Base-by-base conservation (phyloP, 1,140 invertebrate genomes). In the Aleiodes sp. region DNA sequence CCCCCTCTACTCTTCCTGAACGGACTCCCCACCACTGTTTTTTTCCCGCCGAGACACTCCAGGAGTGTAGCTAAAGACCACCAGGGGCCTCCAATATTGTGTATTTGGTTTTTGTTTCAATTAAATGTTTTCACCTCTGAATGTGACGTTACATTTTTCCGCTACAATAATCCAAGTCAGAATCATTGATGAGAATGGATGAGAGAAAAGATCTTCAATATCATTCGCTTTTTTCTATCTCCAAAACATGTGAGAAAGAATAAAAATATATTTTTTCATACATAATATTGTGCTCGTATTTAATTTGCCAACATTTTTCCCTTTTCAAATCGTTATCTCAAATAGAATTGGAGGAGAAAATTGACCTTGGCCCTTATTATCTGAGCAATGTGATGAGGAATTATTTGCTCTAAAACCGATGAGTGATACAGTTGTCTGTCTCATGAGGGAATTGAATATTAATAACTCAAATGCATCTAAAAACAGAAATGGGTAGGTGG, bases 401-500 rank as follows among this genome's bases (percentile, higher is more conserved):
- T 24, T 6, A 24, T 9, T 9, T 3, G 6, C 26, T 19, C 12
- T 6, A 10, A 24, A 52, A 52, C 21, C 26, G 6, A 24, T 24
- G 21, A 24, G 46, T 12, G 46, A 35, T 35, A 35, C 31, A 6
- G 4, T 35, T 10, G 4, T 10, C 31, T 6, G 31, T 35, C n/a
- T 35, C 21, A 16, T 24, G 46, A 24, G 1, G 9, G 16, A 24
- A 52, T 52, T 24, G 26, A 52, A 24, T 52, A 52, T 52, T 52
- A 24, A 52, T 52, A 10, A 4, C 16, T 4, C 21, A 7, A 52
- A 52, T 52, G 21, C 19, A 4, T 52, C 10, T 52, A 7, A 52
- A 43, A 52, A 52, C 46, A 16, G 46, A 52, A 52, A 52, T 52
- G 26, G n/a, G 46, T 24, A 52, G 46, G 46, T 52, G 46, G 16